Evolutionary conservation across 2,113 vertebrate genomes (phyloP).

Genomic region (Promerops cafer): DNA sequence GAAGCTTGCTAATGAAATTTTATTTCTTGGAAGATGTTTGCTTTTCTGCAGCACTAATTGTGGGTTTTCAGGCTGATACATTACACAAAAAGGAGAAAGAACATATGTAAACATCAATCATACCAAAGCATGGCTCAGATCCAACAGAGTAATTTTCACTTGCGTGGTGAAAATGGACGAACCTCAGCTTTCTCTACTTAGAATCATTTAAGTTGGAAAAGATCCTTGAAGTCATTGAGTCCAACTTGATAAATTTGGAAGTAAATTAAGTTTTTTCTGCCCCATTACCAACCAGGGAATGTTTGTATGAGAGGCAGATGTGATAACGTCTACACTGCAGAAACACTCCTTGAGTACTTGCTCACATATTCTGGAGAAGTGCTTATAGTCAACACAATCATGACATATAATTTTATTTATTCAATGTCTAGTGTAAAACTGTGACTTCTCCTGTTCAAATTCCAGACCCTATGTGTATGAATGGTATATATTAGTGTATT

Average conservation of each 20-base stretch:
- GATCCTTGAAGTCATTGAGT: background rate
- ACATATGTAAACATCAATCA: fast-evolving
- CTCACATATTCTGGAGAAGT: background rate
- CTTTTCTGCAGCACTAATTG: background rate
- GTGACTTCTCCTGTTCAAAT: background rate
- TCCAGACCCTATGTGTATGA: background rate
- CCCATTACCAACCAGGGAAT: background rate
- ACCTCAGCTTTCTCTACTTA: background rate
- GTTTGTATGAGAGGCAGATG: background rate
- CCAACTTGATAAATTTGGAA: background rate
- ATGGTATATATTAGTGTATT: background rate
- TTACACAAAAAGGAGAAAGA: background rate
- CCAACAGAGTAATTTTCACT: background rate
- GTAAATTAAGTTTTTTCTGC: background rate
- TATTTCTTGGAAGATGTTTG: background rate
- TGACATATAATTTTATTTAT: background rate
- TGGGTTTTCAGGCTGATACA: background rate
- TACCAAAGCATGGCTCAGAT: background rate
- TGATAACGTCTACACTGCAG: background rate
- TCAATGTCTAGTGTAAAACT: background rate
- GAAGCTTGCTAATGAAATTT: background rate
- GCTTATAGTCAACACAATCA: background rate
- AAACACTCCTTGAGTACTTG: background rate
- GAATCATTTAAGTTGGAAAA: background rate
- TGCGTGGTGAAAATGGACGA: fast-evolving